Base-by-base conservation (phyloP, 2,113 vertebrate species). In the Dasyurus viverrinus region DNA sequence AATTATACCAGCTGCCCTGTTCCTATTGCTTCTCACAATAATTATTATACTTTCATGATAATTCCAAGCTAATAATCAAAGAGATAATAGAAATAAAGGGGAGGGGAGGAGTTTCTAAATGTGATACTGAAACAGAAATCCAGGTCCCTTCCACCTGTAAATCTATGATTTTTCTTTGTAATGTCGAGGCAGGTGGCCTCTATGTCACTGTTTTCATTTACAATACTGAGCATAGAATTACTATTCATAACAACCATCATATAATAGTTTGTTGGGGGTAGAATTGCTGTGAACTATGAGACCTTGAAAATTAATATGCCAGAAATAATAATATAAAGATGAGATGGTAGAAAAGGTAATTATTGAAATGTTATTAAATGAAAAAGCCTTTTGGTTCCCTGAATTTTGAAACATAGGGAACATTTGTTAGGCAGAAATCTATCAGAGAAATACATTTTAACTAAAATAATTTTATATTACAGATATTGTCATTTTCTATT, bases 231-330 rank as follows among this genome's bases (percentile, higher is more conserved):
- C 97, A 96, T 94, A 94, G 97, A 96, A 98, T 98, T 98, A 94
- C 93, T 98, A 96, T 98, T 98, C 97, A 97, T 97, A 97, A 97
- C 93, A 95, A 96, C 91, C 89, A 90, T 91, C 97, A 96, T 97
- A 96, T 97, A 95, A 96, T 94, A 93, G 46, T 94, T 97, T 89
- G 95, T 95, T 53, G 9, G 8, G 68, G 12, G 23, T 95, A 48
- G 97, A 76, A 97, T 97, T 93, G 30, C 93, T 54, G 1, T 96
- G 97, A 98, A 98, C 96, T 97, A 96, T 94, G 93, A 98, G 97
- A 97, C 97, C 96, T 98, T 97, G 96, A 98, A 98, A 98, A 97
- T 95, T 96, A 98, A 98, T 96, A 98, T 97, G 95, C 96, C 90
- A 98, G 97, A 98, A 98, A 98, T 96, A 98, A 94, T 97, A 96